Conservation (phyloP, 2,888 invertebrate species). For the Tipula lateralis region DNA sequence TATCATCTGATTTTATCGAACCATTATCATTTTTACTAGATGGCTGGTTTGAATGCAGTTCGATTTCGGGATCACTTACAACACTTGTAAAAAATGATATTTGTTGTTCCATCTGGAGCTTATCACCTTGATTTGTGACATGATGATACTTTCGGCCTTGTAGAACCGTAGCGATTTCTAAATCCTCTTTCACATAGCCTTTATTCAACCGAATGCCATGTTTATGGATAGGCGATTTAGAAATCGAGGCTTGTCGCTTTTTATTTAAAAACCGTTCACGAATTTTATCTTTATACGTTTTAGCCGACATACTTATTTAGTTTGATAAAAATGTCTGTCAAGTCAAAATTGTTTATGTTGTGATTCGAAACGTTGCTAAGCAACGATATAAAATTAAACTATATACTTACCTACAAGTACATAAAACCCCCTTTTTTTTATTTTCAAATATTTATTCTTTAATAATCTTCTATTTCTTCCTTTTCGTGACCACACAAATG, state of each 20-base stretch:
- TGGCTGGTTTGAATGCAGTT: background rate
- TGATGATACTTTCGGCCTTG: slow-evolving; percentile 27
- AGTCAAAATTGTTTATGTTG: background rate
- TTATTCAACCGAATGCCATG: slow-evolving; percentile 33
- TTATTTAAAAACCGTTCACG: slow-evolving; percentile 29
- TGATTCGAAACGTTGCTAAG: background rate
- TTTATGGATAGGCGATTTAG: background rate
- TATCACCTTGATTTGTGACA: background rate
- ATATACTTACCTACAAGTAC: too few species aligned
- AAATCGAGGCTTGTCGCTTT: slow-evolving; percentile 29
- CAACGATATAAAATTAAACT: too few species aligned
- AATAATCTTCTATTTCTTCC: too few species aligned
- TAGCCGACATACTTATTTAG: background rate
- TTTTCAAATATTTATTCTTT: too few species aligned
- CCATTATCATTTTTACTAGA: background rate
- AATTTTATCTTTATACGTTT: slow-evolving; percentile 30
- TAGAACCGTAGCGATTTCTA: slow-evolving; percentile 33
- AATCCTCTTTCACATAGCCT: slow-evolving; percentile 35
- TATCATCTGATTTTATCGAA: slow-evolving; percentile 27
- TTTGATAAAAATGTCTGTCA: background rate
- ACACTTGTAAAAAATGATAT: slow-evolving; percentile 33
- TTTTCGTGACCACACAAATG: too few species aligned
- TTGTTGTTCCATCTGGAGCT: slow-evolving; percentile 29
- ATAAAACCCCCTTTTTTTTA: too few species aligned
- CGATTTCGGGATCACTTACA: background rate